Evolutionary conservation across 2,113 vertebrate species (phyloP), one percentile per base, ranked within the genome.

Genomic region (Ammospiza caudacuta): DNA sequence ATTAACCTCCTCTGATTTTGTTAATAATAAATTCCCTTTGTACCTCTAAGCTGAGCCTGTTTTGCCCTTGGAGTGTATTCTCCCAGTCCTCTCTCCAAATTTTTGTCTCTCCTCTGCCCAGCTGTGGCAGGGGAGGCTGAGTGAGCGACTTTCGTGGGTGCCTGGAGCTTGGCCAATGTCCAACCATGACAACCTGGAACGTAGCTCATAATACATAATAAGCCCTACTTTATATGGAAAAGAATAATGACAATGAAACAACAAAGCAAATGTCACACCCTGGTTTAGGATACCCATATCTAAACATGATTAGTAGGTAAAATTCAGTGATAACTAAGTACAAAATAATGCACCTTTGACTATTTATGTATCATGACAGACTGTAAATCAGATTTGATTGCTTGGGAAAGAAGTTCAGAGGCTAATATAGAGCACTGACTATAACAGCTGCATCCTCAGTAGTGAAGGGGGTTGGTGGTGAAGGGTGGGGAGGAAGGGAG

Each of bases 391-490:
- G 11, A 21, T 49, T 39, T 83, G 69, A 58, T 24, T 75, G 3
- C 12, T 58, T 51, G 15, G 7, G 15, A 70, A 62, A 89, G 18
- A 72, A 27, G 27, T 41, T n/a, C 24, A 68, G 49, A n/a, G 55
- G 7, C 22, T 7, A 20, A 22, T 74, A 43, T 11, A 80, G 54
- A 66, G 14, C 22, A 69, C 5, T 55, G 47, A 37, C 29, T 74
- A 20, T 17, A 66, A 24, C 10, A 90, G 18, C 4, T 43, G 10
- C 17, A 28, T 52, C 68, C 20, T 63, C 49, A 73, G 23, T 39
- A 41, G 54, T 16, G 2, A 11, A 5, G 4, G 5, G 4, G 4
- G 3, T 4, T 25, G 21, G 6, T 62, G 33, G 21, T 54, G 33
- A 62, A 31, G 15, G 5, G 15, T 41, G 22, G 17, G 18, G 6